These are phyloP conservation scores for Epirrhoe alternata DNA, from an alignment of 2,888 invertebrate genomes.

Conservation along the genomic window DNA sequence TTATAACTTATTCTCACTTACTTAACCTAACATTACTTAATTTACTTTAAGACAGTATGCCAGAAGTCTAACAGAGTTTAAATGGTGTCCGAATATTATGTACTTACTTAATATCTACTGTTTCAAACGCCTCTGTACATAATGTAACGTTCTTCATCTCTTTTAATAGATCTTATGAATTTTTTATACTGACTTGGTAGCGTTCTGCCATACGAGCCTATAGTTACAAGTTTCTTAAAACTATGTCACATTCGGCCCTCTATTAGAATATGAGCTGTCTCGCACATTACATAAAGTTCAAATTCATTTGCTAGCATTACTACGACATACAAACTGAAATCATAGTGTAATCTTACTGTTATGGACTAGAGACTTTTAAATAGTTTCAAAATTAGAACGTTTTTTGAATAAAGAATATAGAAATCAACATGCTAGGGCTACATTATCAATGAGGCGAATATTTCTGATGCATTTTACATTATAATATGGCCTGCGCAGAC, in stretches of 20 bases:
- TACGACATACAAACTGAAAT: not conserved
- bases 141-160: no score
- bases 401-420: no score
- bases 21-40: not conserved
- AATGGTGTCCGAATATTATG: not conserved
- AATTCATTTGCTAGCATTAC: conserved; percentile 1
- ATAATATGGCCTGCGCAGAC: no score
- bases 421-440: no score
- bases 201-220: no score
- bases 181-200: no score
- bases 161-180: no score
- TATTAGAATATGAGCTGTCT: not conserved
- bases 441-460: no score
- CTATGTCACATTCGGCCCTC: not conserved
- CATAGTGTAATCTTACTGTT: no score
- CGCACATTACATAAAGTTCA: not conserved
- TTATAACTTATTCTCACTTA: not conserved
- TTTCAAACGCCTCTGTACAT: not conserved
- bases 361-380: not conserved
- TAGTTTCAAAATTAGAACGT: no score
- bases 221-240: not conserved
- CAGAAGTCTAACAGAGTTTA: not conserved
- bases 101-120: no score
- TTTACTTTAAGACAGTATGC: not conserved
- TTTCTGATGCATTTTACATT: no score